phyloP scores from a whole-genome alignment of 53 echinoderm and acorn worm genomes.

The Echinarachnius parma region DNA sequence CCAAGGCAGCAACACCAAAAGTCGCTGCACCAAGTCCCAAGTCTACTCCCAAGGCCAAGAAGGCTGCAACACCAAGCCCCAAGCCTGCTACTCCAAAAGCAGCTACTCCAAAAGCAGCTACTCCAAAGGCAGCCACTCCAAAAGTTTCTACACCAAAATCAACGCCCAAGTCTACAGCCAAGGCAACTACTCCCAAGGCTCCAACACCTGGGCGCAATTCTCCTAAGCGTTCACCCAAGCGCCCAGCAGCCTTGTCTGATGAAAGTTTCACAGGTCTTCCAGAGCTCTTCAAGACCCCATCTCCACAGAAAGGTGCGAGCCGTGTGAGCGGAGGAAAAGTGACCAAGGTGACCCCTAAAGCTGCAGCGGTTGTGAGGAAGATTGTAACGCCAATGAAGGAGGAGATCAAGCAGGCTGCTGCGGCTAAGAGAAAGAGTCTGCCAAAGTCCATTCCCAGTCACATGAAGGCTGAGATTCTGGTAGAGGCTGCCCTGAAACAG shows the following conservation, averaged over 20 bases:
- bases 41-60: constrained; percentile 21
- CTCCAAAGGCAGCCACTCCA: too few relatives aligned
- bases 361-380: constrained; percentile 58
- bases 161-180: too few relatives aligned
- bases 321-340: constrained; percentile 60
- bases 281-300: constrained; percentile 82
- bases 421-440: constrained; percentile 32
- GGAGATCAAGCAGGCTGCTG: constrained; percentile 56
- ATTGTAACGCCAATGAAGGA: constrained; percentile 62
- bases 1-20: constrained; percentile 40
- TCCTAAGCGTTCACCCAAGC: constrained; percentile 44
- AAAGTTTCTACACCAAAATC: too few relatives aligned
- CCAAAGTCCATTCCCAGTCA: constrained; percentile 50
- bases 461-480: constrained; percentile 53
- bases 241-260: constrained; percentile 56
- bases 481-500: constrained; percentile 36
- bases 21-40: constrained; percentile 30
- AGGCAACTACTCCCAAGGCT: too few relatives aligned
- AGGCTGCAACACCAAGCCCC: too few relatives aligned
- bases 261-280: constrained; percentile 86
- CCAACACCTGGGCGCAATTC: constrained; percentile 25
- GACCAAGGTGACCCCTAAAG: constrained; percentile 68
- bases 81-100: too few relatives aligned
- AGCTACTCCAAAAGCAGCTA: too few relatives aligned
- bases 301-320: constrained; percentile 48